A percentile compares a stretch with the other conserved stretches of the same genome.
Conservation (phyloP, 2,888 invertebrate species). For the Pogonocherus hispidulus region DNA sequence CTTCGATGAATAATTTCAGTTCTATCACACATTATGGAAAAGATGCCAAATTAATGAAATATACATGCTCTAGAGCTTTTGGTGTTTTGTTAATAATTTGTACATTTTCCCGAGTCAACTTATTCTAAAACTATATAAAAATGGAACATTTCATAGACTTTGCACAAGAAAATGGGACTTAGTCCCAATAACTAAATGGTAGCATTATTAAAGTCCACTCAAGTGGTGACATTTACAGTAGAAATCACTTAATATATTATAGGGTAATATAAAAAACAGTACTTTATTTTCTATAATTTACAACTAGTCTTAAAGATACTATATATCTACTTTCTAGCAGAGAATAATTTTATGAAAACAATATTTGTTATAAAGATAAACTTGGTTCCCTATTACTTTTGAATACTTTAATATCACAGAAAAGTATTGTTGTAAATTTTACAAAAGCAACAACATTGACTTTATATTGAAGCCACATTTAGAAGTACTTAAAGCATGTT, state of each 20-base stretch:
- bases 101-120: neutral
- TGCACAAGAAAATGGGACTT: too few relatives aligned
- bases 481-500: conserved; percentile 17
- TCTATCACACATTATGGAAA: neutral
- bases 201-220: too few relatives aligned
- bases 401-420: conserved; percentile 49
- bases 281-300: neutral
- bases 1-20: neutral
- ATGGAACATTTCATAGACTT: neutral
- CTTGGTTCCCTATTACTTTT: conserved; percentile 39
- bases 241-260: neutral
- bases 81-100: neutral
- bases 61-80: neutral
- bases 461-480: conserved; percentile 28
- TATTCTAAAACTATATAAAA: neutral
- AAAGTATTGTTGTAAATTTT: conserved; percentile 38
- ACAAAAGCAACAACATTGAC: conserved; percentile 35
- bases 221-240: too few relatives aligned
- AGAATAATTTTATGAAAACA: conserved; percentile 6
- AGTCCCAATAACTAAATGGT: too few relatives aligned
- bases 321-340: neutral
- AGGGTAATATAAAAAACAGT: neutral
- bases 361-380: conserved; percentile 11
- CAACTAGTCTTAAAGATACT: neutral
- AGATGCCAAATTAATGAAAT: neutral